Evolutionary conservation across 2,113 vertebrate genomes (phyloP).

Genomic region (Tinamus guttatus): DNA sequence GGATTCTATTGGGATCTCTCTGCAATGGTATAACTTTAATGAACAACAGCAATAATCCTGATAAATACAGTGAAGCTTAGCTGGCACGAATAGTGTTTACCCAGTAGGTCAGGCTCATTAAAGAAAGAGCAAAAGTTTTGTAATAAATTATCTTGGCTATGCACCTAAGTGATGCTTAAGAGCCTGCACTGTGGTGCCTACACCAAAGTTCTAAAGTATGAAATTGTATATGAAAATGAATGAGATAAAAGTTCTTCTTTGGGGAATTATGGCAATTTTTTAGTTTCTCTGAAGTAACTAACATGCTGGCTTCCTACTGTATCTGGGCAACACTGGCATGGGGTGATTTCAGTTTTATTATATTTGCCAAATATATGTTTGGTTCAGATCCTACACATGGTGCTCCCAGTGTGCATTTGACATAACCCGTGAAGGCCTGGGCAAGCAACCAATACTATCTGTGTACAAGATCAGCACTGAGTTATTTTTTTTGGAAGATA

Average conservation of each 20-base stretch:
- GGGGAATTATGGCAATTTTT: not conserved
- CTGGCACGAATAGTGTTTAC: not conserved
- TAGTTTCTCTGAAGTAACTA: not conserved
- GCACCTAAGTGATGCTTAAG: not conserved
- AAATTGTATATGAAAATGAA: not conserved
- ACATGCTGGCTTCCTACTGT: slow-evolving; percentile 58
- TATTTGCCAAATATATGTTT: slow-evolving; percentile 84
- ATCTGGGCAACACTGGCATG: slow-evolving; percentile 86
- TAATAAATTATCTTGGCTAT: not conserved
- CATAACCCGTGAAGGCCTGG: slow-evolving; percentile 74
- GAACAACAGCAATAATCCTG: not conserved
- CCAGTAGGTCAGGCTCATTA: not conserved
- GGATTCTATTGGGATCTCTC: not conserved
- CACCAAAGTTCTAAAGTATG: not conserved
- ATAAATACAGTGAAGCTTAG: not conserved
- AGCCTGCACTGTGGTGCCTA: not conserved
- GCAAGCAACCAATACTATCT: slow-evolving; percentile 60
- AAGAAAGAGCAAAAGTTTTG: not conserved
- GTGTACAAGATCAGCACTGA: slow-evolving; percentile 62
- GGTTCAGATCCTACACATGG: slow-evolving; percentile 79
- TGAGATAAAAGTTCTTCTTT: not conserved
- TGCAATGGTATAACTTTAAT: not conserved
- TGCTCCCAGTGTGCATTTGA: slow-evolving; percentile 79
- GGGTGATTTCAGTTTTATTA: slow-evolving; percentile 55
- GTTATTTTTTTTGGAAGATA: slow-evolving; percentile 81